These are phyloP conservation scores for Alentia gelatinosa DNA, from an alignment of 2,888 invertebrate genomes.

Conservation along the genomic window DNA sequence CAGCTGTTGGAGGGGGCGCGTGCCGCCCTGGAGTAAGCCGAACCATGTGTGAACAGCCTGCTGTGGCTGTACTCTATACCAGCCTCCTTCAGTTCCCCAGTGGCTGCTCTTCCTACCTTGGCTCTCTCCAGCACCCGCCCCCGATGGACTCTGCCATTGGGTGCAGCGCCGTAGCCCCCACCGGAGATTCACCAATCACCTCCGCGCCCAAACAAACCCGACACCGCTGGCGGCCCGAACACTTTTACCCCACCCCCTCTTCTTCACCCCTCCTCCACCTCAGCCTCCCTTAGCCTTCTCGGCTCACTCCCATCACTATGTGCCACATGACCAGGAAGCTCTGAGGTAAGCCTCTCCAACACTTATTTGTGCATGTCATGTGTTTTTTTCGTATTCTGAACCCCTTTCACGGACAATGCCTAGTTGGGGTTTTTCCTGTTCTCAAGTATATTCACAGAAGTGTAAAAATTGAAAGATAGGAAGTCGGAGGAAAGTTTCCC, in stretches of 20 bases:
- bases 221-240: neutral
- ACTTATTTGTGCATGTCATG: neutral
- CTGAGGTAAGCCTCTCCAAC: slow-evolving; percentile 17
- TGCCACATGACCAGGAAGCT: slow-evolving; percentile 33
- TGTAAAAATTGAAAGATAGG: neutral
- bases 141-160: neutral
- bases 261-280: neutral
- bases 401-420: neutral
- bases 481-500: neutral
- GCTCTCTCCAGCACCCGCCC: neutral
- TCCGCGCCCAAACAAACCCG: slow-evolving; percentile 42
- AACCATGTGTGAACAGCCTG: slow-evolving; percentile 44
- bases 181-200: slow-evolving; percentile 41
- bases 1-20: slow-evolving; percentile 41
- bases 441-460: neutral
- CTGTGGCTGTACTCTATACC: neutral
- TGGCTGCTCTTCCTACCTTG: neutral
- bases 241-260: neutral
- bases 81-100: neutral
- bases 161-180: neutral
- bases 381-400: neutral
- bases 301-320: slow-evolving; percentile 20
- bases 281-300: neutral
- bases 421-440: no score
- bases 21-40: slow-evolving; percentile 21